Evolutionary conservation across 2,888 invertebrate species (phyloP).

Genomic region (Alsophila aescularia): DNA sequence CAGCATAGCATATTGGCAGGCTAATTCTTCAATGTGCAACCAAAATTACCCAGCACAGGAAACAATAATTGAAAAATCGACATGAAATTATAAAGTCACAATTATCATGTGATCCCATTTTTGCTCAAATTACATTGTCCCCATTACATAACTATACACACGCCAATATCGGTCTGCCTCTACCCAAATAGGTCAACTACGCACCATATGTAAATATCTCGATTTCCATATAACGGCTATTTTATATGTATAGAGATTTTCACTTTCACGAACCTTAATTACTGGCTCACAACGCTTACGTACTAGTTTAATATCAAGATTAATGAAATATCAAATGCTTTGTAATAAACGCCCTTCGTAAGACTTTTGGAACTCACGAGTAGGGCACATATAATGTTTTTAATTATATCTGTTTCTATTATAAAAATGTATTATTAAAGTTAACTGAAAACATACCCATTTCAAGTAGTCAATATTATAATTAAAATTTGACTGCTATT

Average conservation of each 20-base stretch:
- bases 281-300: slow-evolving; percentile 32
- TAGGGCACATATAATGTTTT: too few species aligned
- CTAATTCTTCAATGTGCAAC: too few species aligned
- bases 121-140: neutral
- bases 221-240: slow-evolving; percentile 43
- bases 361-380: neutral
- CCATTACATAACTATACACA: neutral
- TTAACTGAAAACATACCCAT: too few species aligned
- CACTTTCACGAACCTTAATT: slow-evolving; percentile 58
- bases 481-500: too few species aligned
- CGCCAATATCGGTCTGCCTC: slow-evolving; percentile 25
- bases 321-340: slow-evolving; percentile 17
- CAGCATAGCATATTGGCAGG: too few species aligned
- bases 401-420: too few species aligned
- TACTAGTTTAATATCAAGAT: slow-evolving; percentile 28
- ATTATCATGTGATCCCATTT: too few species aligned
- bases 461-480: too few species aligned
- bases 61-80: too few species aligned
- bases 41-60: too few species aligned
- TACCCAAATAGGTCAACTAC: slow-evolving; percentile 24
- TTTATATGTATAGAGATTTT: slow-evolving; percentile 48
- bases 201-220: slow-evolving; percentile 36
- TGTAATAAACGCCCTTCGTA: slow-evolving; percentile 8
- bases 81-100: too few species aligned
- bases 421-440: too few species aligned